These are phyloP conservation scores for Sitta carolinensis DNA, from an alignment of 2,797 vertebrate species.

Conservation along the genomic window DNA sequence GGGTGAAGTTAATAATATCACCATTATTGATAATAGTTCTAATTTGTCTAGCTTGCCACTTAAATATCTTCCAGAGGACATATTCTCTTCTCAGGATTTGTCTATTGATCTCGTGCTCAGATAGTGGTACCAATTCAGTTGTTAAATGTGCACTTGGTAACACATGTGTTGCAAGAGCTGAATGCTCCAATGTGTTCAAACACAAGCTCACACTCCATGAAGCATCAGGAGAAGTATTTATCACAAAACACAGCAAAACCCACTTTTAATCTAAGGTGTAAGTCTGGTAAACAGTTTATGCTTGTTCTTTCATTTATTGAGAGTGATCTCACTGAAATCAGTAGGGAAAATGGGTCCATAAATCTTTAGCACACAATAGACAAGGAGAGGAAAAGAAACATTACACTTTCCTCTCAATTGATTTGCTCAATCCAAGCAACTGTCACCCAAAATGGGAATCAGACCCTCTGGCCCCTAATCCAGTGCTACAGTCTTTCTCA, in stretches of 20 bases:
- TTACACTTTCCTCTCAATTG: neutral
- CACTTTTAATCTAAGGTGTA: neutral
- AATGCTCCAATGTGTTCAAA: neutral
- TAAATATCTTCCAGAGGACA: fast-evolving
- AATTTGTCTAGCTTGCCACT: neutral
- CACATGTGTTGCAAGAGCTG: neutral
- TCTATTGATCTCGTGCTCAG: neutral
- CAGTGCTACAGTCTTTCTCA: neutral
- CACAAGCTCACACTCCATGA: neutral
- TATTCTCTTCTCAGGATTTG: neutral
- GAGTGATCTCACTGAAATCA: neutral
- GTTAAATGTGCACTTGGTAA: neutral
- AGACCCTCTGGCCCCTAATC: neutral
- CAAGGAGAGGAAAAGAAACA: neutral
- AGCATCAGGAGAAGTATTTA: neutral
- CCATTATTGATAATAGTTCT: neutral
- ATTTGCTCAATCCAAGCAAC: neutral
- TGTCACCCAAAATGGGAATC: neutral
- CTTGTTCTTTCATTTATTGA: neutral
- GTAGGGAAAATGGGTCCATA: slow-evolving; percentile 6
- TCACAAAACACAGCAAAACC: neutral
- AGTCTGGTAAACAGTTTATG: neutral
- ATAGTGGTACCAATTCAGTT: neutral
- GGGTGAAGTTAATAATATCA: neutral
- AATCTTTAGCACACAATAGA: neutral